Evolutionary conservation across 2,888 invertebrate species (phyloP).

Genomic region (Drosophila phalerata): DNA sequence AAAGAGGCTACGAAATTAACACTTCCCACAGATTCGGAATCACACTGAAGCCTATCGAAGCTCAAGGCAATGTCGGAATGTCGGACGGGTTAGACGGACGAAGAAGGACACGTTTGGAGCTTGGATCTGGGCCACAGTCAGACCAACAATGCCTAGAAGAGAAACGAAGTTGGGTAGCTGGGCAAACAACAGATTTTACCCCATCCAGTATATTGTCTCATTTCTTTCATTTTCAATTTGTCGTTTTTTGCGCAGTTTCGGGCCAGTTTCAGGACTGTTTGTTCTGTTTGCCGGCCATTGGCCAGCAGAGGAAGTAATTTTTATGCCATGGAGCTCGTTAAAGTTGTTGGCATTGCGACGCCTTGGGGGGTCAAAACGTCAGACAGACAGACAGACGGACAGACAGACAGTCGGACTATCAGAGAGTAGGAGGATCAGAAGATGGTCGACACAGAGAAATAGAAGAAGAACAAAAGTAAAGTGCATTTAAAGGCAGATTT

Average conservation of each 20-base stretch:
- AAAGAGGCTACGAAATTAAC: constrained; percentile 76
- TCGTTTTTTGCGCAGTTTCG: constrained; percentile 68
- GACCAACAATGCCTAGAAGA: constrained; percentile 34
- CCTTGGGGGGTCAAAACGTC: constrained; percentile 5
- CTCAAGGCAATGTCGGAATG: constrained; percentile 63
- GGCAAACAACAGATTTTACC: constrained; percentile 72
- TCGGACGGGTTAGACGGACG: constrained; percentile 21
- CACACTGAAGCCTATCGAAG: constrained; percentile 65
- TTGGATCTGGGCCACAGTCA: constrained; percentile 37
- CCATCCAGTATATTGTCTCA: constrained; percentile 59
- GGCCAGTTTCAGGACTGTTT: constrained; percentile 30
- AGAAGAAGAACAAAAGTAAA: constrained; percentile 37
- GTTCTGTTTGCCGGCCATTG: constrained; percentile 63
- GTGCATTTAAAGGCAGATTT: constrained; percentile 74
- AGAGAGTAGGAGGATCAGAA: constrained; percentile 21
- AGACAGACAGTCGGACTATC: neutral
- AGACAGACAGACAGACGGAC: neutral
- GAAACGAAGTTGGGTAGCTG: constrained; percentile 22
- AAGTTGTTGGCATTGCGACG: constrained; percentile 50
- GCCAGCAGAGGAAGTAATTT: constrained; percentile 67
- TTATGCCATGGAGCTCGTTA: constrained; percentile 69
- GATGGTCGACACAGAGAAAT: neutral
- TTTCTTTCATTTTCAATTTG: constrained; percentile 69
- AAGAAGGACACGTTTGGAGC: constrained; percentile 8
- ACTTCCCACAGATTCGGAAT: constrained; percentile 62